These are phyloP conservation scores for Halocynthia roretzi DNA, from an alignment of 23 tunicate species.

Conservation along the genomic window DNA sequence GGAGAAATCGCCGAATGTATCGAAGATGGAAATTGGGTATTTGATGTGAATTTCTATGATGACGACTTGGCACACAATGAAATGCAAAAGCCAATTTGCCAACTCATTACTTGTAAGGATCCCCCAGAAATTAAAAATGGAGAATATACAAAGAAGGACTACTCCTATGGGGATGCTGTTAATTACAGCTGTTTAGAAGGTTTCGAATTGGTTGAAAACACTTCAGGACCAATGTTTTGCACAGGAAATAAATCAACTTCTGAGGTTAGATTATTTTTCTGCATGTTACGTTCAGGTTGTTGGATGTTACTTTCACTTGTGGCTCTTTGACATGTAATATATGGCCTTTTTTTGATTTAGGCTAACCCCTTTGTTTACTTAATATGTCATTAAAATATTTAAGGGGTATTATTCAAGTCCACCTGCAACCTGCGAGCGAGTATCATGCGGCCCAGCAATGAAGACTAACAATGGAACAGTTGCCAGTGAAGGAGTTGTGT, in stretches of 20 bases:
- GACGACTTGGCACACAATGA: background rate
- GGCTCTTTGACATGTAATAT: background rate
- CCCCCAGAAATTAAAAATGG: constrained; percentile 62
- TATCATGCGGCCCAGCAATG: constrained; percentile 52
- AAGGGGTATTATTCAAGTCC: constrained; percentile 60
- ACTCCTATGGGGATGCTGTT: constrained; percentile 48
- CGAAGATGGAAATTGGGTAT: constrained; percentile 13
- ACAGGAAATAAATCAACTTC: constrained; percentile 4
- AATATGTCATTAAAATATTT: background rate
- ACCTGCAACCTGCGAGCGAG: constrained; percentile 50
- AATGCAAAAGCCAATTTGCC: constrained; percentile 1
- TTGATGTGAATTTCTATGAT: constrained; percentile 2
- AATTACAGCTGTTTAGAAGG: constrained; percentile 35
- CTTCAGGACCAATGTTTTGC: background rate
- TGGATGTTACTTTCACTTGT: background rate
- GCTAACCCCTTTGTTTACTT: background rate
- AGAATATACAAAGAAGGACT: background rate
- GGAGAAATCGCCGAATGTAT: constrained; percentile 13
- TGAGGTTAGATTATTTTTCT: background rate
- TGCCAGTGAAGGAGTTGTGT: constrained; percentile 29
- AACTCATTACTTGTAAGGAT: constrained; percentile 21
- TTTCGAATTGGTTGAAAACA: background rate
- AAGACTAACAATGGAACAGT: constrained; percentile 43
- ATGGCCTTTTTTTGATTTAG: background rate
- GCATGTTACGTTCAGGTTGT: background rate